These are phyloP conservation scores for Ectropis crepuscularia DNA, from an alignment of 2,888 invertebrate genomes.

Conservation along the genomic window DNA sequence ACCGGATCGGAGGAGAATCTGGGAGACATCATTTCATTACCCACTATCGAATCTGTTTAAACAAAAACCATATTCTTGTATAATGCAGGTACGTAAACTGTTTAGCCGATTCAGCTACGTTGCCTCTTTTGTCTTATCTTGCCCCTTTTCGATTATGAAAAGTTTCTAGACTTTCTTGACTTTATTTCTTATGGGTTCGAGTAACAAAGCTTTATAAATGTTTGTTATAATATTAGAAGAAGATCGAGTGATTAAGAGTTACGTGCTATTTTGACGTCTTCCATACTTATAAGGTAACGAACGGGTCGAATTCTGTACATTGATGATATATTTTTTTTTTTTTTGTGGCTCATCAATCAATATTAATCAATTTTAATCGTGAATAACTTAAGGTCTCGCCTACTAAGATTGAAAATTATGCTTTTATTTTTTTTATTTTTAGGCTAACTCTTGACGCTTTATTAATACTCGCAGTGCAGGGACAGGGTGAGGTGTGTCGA, in stretches of 20 bases:
- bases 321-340: no score
- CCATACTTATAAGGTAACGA: neutral
- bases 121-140: slow-evolving; percentile 30
- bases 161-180: slow-evolving; percentile 27
- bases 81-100: slow-evolving; percentile 41
- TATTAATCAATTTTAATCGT: no score
- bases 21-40: slow-evolving; percentile 68
- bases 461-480: no score
- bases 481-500: no score
- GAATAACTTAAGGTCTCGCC: no score
- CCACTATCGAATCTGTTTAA: slow-evolving; percentile 63
- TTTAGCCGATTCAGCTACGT: slow-evolving; percentile 21
- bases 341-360: no score
- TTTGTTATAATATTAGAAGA: slow-evolving; percentile 33
- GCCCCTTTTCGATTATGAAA: slow-evolving; percentile 29
- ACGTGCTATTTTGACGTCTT: neutral
- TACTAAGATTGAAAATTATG: no score
- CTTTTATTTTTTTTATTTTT: no score
- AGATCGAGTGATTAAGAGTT: slow-evolving; percentile 20
- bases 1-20: slow-evolving; percentile 51
- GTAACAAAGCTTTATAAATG: slow-evolving; percentile 20
- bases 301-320: no score
- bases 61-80: slow-evolving; percentile 57
- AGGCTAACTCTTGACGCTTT: no score
- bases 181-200: slow-evolving; percentile 9